Conservation (phyloP, 2,797 vertebrate species). For the Pantherophis alleghaniensis region DNA sequence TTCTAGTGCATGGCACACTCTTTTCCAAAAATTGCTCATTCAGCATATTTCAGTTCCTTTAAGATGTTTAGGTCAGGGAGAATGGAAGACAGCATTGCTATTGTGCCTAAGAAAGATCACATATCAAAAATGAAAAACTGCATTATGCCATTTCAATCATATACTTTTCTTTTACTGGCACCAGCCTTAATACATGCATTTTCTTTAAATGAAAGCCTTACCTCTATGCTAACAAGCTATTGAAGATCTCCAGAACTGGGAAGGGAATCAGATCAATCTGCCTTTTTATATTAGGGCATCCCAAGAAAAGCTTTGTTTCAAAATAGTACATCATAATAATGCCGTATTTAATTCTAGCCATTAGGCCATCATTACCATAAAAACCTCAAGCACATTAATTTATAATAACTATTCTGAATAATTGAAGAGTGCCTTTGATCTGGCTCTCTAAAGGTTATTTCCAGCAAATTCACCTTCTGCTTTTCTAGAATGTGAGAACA, state of each 20-base stretch:
- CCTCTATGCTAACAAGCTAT: slow-evolving; percentile 51
- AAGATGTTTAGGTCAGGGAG: neutral
- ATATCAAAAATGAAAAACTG: slow-evolving; percentile 24
- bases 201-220: slow-evolving; percentile 38
- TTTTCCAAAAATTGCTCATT: neutral
- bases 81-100: neutral
- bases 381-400: slow-evolving; percentile 65
- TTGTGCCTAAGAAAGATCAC: neutral
- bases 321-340: slow-evolving; percentile 27
- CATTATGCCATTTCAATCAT: neutral
- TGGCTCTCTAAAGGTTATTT: slow-evolving; percentile 62
- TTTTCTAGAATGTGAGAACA: slow-evolving; percentile 43
- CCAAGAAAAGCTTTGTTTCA: slow-evolving; percentile 34
- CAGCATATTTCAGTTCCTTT: neutral
- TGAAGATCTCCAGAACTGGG: slow-evolving; percentile 25
- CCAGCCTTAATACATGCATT: neutral
- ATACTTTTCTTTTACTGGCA: slow-evolving; percentile 32
- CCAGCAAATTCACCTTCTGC: slow-evolving; percentile 12
- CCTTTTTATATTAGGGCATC: slow-evolving; percentile 31
- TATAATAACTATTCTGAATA: slow-evolving; percentile 72
- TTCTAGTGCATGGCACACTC: neutral
- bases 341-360: slow-evolving; percentile 29
- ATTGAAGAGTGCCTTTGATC: slow-evolving; percentile 67
- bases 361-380: slow-evolving; percentile 46
- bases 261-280: neutral